phyloP scores from a whole-genome alignment of 2,797 vertebrate species.

The Echiichthys vipera region DNA sequence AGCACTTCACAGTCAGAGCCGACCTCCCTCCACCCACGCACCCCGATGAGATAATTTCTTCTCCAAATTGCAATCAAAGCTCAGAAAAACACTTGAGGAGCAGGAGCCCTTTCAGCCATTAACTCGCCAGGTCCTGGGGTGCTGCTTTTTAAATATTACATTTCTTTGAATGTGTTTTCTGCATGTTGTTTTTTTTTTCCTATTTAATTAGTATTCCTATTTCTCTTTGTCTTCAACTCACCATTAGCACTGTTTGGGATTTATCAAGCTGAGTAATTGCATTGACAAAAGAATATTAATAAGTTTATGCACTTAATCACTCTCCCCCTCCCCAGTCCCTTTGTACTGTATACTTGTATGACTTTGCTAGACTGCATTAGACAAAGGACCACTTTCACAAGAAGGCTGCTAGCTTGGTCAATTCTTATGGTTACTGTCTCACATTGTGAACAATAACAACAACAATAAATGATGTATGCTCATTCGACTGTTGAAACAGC shows the following conservation, averaged over 20 bases:
- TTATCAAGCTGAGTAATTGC: conserved; percentile 46
- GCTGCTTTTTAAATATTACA: conserved; percentile 80
- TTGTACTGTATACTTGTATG: conserved; percentile 13
- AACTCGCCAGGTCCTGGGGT: conserved; percentile 82
- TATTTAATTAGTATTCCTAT: conserved; percentile 55
- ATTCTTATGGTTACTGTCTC: conserved; percentile 24
- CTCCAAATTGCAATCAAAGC: conserved; percentile 88
- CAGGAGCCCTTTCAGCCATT: conserved; percentile 80
- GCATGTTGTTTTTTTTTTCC: conserved; percentile 49
- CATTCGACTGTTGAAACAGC: conserved; percentile 20
- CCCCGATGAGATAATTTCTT: conserved; percentile 86
- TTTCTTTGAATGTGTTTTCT: conserved; percentile 65
- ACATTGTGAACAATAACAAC: conserved; percentile 6
- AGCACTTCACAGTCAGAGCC: conserved; percentile 82
- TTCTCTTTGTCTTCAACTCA: conserved; percentile 54
- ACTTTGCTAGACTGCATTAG: conserved; percentile 21
- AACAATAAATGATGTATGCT: conserved; percentile 24
- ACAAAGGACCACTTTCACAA: conserved; percentile 24
- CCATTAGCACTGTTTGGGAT: conserved; percentile 44
- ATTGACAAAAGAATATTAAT: conserved; percentile 46
- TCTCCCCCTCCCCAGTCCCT: not conserved
- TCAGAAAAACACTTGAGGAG: conserved; percentile 84
- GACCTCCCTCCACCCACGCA: conserved; percentile 80
- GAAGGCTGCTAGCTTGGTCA: conserved; percentile 23
- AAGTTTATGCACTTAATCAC: conserved; percentile 41